Evolutionary conservation across 2,888 invertebrate species (phyloP).

Genomic region (Auanema freiburgensis): DNA sequence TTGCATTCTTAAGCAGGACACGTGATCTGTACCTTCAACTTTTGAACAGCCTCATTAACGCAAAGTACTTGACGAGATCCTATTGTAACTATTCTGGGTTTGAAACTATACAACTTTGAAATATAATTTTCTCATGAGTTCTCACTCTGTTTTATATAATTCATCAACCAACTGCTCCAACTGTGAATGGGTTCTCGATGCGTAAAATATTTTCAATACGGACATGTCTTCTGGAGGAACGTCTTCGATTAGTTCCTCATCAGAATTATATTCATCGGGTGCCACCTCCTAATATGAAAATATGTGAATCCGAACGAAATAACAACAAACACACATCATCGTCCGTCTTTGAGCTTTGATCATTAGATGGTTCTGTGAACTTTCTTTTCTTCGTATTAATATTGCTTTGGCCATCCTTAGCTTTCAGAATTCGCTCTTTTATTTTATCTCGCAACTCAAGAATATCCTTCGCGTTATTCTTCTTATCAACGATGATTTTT

Average conservation of each 20-base stretch:
- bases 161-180: conserved; percentile 91
- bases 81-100: conserved; percentile 52
- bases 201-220: conserved; percentile 78
- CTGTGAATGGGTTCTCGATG: conserved; percentile 95
- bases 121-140: not conserved
- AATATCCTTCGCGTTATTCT: not conserved
- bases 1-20: not conserved
- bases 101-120: conserved; percentile 31
- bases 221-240: conserved; percentile 2
- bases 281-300: conserved; percentile 5
- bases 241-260: conserved; percentile 21
- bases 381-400: conserved; percentile 69
- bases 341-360: too few species aligned
- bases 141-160: conserved; percentile 76
- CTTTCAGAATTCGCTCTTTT: not conserved
- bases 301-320: too few species aligned
- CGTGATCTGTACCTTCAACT: conserved; percentile 32
- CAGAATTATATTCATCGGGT: conserved; percentile 62
- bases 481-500: not conserved
- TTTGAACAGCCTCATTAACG: conserved; percentile 78
- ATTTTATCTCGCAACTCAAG: conserved; percentile 2
- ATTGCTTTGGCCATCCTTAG: conserved; percentile 66
- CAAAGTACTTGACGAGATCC: conserved; percentile 75
- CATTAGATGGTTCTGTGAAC: too few species aligned
- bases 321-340: too few species aligned